Evolutionary conservation across 2,113 vertebrate species (phyloP).

Genomic region (Sarotherodon lohbergeri): DNA sequence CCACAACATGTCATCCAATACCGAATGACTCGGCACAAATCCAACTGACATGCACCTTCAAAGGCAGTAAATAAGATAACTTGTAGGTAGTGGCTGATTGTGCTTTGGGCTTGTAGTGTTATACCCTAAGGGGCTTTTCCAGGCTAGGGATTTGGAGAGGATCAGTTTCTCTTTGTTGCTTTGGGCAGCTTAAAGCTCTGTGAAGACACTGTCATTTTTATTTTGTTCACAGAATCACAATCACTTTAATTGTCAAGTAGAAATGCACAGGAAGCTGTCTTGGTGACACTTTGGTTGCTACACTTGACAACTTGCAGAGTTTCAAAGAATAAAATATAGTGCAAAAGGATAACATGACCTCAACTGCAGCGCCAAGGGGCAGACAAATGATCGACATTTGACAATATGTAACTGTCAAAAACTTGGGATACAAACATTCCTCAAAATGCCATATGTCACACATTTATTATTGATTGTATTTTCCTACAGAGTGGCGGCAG

Average conservation of each 20-base stretch:
- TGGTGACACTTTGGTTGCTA: background rate
- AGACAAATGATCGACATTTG: background rate
- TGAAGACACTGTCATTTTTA: background rate
- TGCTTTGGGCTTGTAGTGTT: conserved; percentile 22
- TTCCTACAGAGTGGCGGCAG: conserved; percentile 85
- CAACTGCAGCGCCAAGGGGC: background rate
- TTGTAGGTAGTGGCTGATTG: conserved; percentile 1
- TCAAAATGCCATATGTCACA: background rate
- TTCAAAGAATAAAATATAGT: background rate
- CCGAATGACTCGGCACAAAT: conserved; percentile 39
- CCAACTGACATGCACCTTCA: conserved; percentile 38
- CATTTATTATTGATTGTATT: background rate
- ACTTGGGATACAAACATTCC: background rate
- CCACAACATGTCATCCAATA: conserved; percentile 43
- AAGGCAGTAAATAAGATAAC: conserved; percentile 22
- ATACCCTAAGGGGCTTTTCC: conserved; percentile 26
- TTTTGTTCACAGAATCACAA: conserved; percentile 3
- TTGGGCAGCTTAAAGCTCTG: conserved; percentile 7
- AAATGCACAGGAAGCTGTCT: background rate
- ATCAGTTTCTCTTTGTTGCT: conserved; percentile 27
- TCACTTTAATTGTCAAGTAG: background rate
- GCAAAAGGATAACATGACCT: background rate
- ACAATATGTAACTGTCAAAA: background rate
- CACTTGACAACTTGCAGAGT: background rate
- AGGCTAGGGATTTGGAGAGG: conserved; percentile 24